Conservation (phyloP, 2,888 invertebrate genomes). For the Boloria selene region DNA sequence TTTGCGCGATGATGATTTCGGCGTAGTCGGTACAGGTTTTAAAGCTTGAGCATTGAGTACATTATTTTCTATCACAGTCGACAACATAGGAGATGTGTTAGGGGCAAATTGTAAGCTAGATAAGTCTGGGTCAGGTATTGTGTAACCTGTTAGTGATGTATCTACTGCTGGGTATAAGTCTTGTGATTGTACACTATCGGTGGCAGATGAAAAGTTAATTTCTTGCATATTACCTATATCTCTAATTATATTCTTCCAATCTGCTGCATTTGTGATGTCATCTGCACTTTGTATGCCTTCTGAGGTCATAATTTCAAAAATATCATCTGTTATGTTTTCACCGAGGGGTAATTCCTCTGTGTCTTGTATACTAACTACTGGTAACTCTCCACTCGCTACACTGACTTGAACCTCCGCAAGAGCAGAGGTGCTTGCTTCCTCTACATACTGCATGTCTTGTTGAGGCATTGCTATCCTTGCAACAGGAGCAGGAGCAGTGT, state of each 20-base stretch:
- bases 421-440: constrained; percentile 61
- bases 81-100: constrained; percentile 59
- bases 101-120: constrained; percentile 68
- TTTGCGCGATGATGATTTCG: constrained; percentile 61
- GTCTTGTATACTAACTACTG: constrained; percentile 79
- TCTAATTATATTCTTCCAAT: constrained; percentile 78
- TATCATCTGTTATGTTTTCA: constrained; percentile 76
- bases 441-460: constrained; percentile 67
- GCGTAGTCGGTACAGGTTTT: constrained; percentile 55
- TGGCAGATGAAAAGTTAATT: constrained; percentile 68
- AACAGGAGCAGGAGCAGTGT: constrained; percentile 64
- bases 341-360: constrained; percentile 75
- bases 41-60: constrained; percentile 53
- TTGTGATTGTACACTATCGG: constrained; percentile 58
- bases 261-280: constrained; percentile 73
- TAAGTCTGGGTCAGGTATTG: constrained; percentile 64
- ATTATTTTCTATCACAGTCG: constrained; percentile 55
- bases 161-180: constrained; percentile 63
- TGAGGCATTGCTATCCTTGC: constrained; percentile 71
- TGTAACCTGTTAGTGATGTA: constrained; percentile 56
- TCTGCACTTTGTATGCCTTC: constrained; percentile 78
- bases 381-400: constrained; percentile 73
- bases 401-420: constrained; percentile 73
- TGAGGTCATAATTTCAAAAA: constrained; percentile 78
- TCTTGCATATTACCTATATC: constrained; percentile 78